phyloP scores from a whole-genome alignment of 2,797 vertebrate genomes.

The Halcyon badia region DNA sequence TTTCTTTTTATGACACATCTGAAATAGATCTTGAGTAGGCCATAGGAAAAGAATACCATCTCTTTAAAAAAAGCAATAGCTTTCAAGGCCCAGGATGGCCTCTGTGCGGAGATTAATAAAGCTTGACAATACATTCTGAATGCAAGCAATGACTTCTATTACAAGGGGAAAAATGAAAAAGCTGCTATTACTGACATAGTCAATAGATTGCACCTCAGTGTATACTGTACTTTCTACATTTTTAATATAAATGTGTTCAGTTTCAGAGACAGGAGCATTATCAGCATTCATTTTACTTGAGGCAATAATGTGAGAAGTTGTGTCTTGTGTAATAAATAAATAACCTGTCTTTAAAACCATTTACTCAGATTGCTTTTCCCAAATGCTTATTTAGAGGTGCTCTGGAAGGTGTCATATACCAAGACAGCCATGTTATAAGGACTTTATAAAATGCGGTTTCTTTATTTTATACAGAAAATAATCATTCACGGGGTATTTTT shows the following conservation, averaged over 20 bases:
- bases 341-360: conserved; percentile 77
- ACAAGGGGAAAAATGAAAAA: conserved; percentile 83
- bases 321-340: conserved; percentile 77
- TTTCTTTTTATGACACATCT: conserved; percentile 65
- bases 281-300: conserved; percentile 76
- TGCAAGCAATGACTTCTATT: conserved; percentile 81
- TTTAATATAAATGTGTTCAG: conserved; percentile 84
- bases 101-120: conserved; percentile 84
- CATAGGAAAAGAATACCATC: conserved; percentile 52
- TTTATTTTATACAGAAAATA: background rate
- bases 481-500: background rate
- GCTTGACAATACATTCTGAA: conserved; percentile 79
- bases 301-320: conserved; percentile 74
- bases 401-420: conserved; percentile 30
- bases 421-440: background rate
- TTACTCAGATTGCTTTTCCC: conserved; percentile 75
- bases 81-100: conserved; percentile 77
- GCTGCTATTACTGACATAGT: conserved; percentile 78
- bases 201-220: conserved; percentile 80
- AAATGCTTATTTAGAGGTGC: conserved; percentile 72
- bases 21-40: conserved; percentile 72
- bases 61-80: conserved; percentile 77
- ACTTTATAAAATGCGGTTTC: background rate
- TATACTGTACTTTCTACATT: conserved; percentile 80
- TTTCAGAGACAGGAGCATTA: conserved; percentile 69